Base-by-base conservation (phyloP, 2,113 vertebrate genomes). In the Rhegmatorhina hoffmannsi region DNA sequence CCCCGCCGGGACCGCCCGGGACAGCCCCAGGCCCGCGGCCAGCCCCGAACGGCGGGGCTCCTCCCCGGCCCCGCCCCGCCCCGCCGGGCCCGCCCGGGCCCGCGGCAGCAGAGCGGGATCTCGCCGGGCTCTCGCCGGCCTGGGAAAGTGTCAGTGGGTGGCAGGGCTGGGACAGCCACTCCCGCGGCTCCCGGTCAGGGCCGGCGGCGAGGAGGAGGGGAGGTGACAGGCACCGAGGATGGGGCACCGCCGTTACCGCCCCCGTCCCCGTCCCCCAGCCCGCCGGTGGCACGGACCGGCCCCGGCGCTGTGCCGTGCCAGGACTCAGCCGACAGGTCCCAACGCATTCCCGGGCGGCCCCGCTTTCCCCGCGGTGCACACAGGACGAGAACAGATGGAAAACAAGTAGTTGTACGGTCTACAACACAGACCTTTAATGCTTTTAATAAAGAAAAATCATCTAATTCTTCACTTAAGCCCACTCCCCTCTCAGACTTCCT, bases 141-240 rank as follows among this genome's bases (percentile, higher is more conserved):
- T 58, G 94, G 83, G 94, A 90, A 88, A 67, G 80, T 6, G 76
- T 44, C 89, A 60, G 92, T 80, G 92, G 76, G 92, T 84, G 94
- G 80, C 86, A 36, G 89, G 56, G 92, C 60, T 29, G 84, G 52
- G 74, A 8, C 6, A 59, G 91, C 76, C 73, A 1, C 92, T 95
- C 93, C 84, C 43, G 9, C 46, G 23, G 55, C 89, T 88, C 64
- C 58, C 25, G 21, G 55, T 76, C 84, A 17, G 16, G 84, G 89
- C 76, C 28, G 4, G 9, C 6, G 29, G 19, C 1, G 52, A 56
- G 3, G 4, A 47, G 80, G 36, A 3, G n/a, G 19, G 77, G 77
- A 81, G 81, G 26, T 19, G 90, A 8, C 31, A 6, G 70, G 38
- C 62, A 24, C 36, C 33, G 40, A 43, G 73, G 8, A 13, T 1